Evolutionary conservation across 2,797 vertebrate species (phyloP).

Genomic region (Perodicticus potto): DNA sequence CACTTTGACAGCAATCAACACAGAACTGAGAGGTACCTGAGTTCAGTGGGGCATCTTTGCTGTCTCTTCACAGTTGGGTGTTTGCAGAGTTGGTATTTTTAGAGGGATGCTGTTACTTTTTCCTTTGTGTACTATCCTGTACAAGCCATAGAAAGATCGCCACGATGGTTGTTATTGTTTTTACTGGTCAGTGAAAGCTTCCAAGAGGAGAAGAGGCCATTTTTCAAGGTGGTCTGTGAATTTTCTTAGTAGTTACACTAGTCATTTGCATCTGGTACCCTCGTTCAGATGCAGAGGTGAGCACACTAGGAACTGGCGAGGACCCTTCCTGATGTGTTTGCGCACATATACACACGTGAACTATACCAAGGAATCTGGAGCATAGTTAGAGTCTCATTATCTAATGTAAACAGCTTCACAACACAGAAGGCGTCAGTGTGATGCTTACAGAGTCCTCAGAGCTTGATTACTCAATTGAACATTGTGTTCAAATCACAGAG

Average conservation of each 20-base stretch:
- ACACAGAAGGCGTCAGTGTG: constrained; percentile 51
- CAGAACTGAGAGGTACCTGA: background rate
- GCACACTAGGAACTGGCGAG: background rate
- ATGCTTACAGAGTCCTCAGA: background rate
- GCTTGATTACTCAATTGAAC: background rate
- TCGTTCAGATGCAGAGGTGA: background rate
- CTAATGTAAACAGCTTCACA: background rate
- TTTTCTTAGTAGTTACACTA: background rate
- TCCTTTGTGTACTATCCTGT: background rate
- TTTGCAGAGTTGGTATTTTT: background rate
- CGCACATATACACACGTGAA: background rate
- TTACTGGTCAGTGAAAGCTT: background rate
- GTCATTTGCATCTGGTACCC: background rate
- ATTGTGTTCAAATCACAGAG: background rate
- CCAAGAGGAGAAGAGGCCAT: background rate
- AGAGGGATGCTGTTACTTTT: constrained; percentile 39
- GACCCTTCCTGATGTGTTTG: background rate
- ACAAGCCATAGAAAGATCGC: background rate
- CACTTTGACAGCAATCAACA: background rate
- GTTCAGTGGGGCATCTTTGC: background rate
- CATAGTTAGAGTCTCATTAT: background rate
- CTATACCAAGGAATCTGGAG: background rate
- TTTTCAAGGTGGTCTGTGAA: background rate
- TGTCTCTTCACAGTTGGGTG: background rate
- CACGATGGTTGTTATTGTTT: background rate